Base-by-base conservation (phyloP, 2,113 vertebrate species). In the Perccottus glenii region DNA sequence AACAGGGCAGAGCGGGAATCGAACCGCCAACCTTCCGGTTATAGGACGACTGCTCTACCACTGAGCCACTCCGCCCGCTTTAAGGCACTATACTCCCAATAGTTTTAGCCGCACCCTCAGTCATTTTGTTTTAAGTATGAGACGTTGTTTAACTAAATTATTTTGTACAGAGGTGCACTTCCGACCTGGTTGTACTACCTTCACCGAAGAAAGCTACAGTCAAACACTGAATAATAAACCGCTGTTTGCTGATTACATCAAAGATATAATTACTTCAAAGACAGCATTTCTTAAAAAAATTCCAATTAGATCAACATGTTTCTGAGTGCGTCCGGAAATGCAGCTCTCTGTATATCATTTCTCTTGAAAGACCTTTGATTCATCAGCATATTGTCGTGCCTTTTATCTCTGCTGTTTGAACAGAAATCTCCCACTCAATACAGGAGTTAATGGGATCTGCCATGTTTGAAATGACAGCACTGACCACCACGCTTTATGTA, bases 321-420 rank as follows among this genome's bases (percentile, higher is more conserved):
- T 89, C 87, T 70, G 85, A 85, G 85, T 81, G 83, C 80, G 27
- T 81, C 69, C 64, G 87, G 73, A 82, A 84, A 83, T 35, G 73
- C 61, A 35, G 66, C 58, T 46, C 73, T 80, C 80, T 44, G 55
- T 61, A 58, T 71, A 78, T 85, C 84, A 82, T 83, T 85, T 85
- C 72, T 78, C 84, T 89, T 90, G 73, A 89, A 91, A 90, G 78
- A 69, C 86, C 85, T 89, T 90, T 89, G 84, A 90, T 87, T 75
- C 75, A 78, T 91, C 87, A 82, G 78, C 87, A 89, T 88, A 89
- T 84, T 79, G 80, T 86, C 75, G 61, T 72, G 73, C 79, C 89
- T 92, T 93, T 93, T 89, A 92, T 92, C 90, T 85, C 56, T 16
- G 58, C 77, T 87, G 86, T 91, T 92, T 91, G 89, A 93, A 92